Base-by-base conservation (phyloP, 2,888 invertebrate genomes). In the Meta bourneti region DNA sequence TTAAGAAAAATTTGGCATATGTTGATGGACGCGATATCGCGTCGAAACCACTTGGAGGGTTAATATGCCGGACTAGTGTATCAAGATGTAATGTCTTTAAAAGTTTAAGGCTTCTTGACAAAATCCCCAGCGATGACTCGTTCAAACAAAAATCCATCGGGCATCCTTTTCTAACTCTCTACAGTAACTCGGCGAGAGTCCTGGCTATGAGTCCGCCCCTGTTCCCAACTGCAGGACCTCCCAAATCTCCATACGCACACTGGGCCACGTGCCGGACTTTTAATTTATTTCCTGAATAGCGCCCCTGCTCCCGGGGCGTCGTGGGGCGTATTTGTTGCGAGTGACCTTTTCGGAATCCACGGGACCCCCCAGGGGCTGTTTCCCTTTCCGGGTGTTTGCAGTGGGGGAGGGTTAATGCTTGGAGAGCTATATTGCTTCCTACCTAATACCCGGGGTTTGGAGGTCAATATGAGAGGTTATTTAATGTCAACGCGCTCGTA, bases 391-490 rank as follows among this genome's bases (percentile, higher is more conserved):
- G 83, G 83, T 90, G 89, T 90, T 90, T 90, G 83, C 89, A 90
- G 83, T 78, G 49, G 84, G 84, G 89, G 87, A 84, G 91, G 87
- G 80, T 91, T 91, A 91, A 91, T 91, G 84, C 87, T 51, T 16
- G 71, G 20, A 75, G 69, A 19, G 52, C 54, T 52, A 91, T 91
- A 91, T 91, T 91, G 91, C 91, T 72, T 82, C 86, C 75, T 52
- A 77, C 69, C 83, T 79, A 79, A 90, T 80, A 79, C 80, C 70
- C 19, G n/a, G 79, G 79, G 79, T 85, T 90, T 71, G 79, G 90
- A 85, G 90, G 90, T 90, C 90, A 90, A 90, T 86, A 90, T 86
- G 90, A 81, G 74, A 83, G 75, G 79, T 85, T 90, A 80, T 90
- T 85, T 90, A 86, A 80, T 81, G 85, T 90, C 84, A 70, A 80